Base-by-base conservation (phyloP, 2,113 vertebrate genomes). In the Antennarius striatus region DNA sequence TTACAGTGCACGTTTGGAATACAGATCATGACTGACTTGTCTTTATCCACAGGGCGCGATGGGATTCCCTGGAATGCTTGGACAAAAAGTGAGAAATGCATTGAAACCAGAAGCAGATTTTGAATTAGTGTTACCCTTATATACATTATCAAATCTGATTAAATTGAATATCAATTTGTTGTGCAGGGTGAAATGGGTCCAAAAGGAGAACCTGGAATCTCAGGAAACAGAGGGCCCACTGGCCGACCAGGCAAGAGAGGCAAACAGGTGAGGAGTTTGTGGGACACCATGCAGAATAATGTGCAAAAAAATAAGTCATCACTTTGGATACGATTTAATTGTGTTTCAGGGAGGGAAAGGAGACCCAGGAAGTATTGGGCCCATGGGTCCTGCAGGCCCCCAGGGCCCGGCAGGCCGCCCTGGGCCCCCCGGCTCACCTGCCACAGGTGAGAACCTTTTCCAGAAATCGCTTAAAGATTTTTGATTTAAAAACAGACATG, bases 211-310 rank as follows among this genome's bases (percentile, higher is more conserved):
- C 92, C 94, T 56, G 98, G 98, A 66, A 88, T 89, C 29, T 90
- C 95, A 46, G 98, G 98, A 81, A 95, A 95, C 86, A 94, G 98
- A 88, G 97, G 98, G 81, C 96, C 97, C 47, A 96, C 95, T 2
- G 98, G 98, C 71, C 93, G 96, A 85, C 98, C 98, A 13, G 98
- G 98, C 54, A 98, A 98, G 86, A 91, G 98, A 91, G 98, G 98
- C 57, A 99, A 99, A 89, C 95, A 96, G 92, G 98, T 98, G 90
- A 81, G 85, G 36, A 61, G 63, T 30, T 29, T 0, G 9, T 40
- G 29, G 10, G 40, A 46, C 11, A 39, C 3, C n/a, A 28, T 7
- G n/a, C 5, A 49, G n/a, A 49, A 6, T 16, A 32, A 14, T 16
- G 42, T 36, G 32, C 32, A 56, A 30, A 39, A 30, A 29, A 39